These are phyloP conservation scores for Ochotona curzoniae DNA, from an alignment of 2,113 vertebrate species.

Conservation along the genomic window DNA sequence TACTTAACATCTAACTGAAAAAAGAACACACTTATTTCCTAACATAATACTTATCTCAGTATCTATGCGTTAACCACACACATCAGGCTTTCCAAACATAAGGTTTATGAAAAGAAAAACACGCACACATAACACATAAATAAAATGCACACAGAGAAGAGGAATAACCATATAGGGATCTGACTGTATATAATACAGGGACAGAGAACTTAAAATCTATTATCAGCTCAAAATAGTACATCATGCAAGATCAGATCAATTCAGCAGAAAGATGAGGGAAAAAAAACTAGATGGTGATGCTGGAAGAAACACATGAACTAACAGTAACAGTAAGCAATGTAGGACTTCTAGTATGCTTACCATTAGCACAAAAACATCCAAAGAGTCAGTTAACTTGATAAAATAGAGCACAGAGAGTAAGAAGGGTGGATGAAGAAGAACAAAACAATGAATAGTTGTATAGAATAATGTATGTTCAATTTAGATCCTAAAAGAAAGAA, in stretches of 20 bases:
- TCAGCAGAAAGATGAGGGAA: neutral
- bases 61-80: neutral
- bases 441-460: neutral
- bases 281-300: neutral
- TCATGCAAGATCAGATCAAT: neutral
- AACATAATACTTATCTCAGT: neutral
- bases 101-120: conserved; percentile 31
- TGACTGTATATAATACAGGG: neutral
- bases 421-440: neutral
- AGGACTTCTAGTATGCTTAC: neutral
- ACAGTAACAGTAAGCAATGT: neutral
- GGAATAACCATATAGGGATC: neutral
- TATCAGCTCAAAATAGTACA: neutral
- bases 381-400: neutral
- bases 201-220: conserved; percentile 7
- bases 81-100: neutral
- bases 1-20: neutral
- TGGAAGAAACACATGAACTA: conserved; percentile 1
- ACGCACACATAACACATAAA: too few species aligned
- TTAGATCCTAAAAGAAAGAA: neutral
- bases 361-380: neutral
- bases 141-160: neutral
- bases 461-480: neutral
- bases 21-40: neutral
- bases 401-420: neutral